These are phyloP conservation scores for Protobothrops flavoviridis DNA, from an alignment of 2,113 vertebrate species.

Conservation along the genomic window DNA sequence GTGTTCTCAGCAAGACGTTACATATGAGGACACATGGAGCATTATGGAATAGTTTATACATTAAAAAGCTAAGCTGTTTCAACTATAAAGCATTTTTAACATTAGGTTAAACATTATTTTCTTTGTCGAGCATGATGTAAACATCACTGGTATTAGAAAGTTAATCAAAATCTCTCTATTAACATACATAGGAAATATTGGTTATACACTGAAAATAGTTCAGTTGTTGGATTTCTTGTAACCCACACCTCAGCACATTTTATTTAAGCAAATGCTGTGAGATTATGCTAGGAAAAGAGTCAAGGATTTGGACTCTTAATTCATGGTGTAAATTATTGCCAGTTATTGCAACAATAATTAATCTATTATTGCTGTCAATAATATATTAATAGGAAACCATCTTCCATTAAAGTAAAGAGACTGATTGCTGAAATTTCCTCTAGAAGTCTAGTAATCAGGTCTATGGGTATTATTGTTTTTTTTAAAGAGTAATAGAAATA, in stretches of 20 bases:
- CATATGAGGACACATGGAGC: neutral
- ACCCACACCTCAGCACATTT: neutral
- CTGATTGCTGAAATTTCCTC: neutral
- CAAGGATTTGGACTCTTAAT: neutral
- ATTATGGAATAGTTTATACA: neutral
- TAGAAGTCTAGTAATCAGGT: neutral
- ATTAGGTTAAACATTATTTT: neutral
- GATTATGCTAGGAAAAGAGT: neutral
- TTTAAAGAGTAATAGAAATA: neutral
- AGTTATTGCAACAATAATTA: neutral
- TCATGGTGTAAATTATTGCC: neutral
- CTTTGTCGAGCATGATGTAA: neutral
- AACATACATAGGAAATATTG: neutral
- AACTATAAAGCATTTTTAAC: neutral
- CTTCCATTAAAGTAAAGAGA: neutral
- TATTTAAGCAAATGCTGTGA: neutral
- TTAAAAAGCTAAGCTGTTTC: conserved; percentile 4
- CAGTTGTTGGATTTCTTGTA: neutral
- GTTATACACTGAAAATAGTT: neutral
- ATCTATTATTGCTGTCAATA: neutral
- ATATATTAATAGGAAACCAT: neutral
- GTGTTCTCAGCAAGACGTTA: neutral
- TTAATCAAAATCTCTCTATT: neutral
- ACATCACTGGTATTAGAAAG: neutral
- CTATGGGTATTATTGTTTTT: neutral